Conservation (phyloP, 1,140 invertebrate genomes). For the Pachyrhynchus sulphureomaculatus region DNA sequence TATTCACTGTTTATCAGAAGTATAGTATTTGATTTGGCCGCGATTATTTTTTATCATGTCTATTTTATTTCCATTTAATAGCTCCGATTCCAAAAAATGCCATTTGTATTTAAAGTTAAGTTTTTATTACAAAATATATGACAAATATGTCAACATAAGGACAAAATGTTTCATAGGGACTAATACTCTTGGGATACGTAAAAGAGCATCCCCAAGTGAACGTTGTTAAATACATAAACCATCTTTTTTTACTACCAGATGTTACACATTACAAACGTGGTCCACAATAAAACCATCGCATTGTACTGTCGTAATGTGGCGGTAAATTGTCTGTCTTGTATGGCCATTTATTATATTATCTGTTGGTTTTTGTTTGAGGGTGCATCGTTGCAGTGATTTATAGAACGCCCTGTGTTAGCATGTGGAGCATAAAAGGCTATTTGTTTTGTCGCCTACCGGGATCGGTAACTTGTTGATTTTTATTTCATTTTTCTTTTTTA, state of each 20-base stretch:
- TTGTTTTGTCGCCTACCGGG: too few relatives aligned
- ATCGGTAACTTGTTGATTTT: too few relatives aligned
- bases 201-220: slow-evolving; percentile 15
- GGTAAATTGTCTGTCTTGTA: slow-evolving; percentile 47
- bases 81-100: too few relatives aligned
- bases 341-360: slow-evolving; percentile 47
- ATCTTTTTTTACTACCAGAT: slow-evolving; percentile 47
- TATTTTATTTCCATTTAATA: too few relatives aligned
- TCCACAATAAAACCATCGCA: slow-evolving; percentile 36
- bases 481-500: too few relatives aligned
- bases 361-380: slow-evolving; percentile 40
- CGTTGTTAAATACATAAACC: slow-evolving; percentile 29
- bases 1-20: too few relatives aligned
- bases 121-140: background rate
- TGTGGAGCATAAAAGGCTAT: background rate
- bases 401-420: slow-evolving; percentile 6
- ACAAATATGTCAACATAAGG: slow-evolving; percentile 2
- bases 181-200: slow-evolving; percentile 3
- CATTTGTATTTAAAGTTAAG: too few relatives aligned
- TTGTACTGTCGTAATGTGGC: slow-evolving; percentile 47
- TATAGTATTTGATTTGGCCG: too few relatives aligned
- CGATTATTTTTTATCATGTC: too few relatives aligned
- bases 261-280: slow-evolving; percentile 43
- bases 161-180: slow-evolving; percentile 5
- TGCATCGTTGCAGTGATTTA: slow-evolving; percentile 36